These are phyloP conservation scores for Scaptomyza cyrtandrae DNA, from an alignment of 2,888 invertebrate species.

Conservation along the genomic window DNA sequence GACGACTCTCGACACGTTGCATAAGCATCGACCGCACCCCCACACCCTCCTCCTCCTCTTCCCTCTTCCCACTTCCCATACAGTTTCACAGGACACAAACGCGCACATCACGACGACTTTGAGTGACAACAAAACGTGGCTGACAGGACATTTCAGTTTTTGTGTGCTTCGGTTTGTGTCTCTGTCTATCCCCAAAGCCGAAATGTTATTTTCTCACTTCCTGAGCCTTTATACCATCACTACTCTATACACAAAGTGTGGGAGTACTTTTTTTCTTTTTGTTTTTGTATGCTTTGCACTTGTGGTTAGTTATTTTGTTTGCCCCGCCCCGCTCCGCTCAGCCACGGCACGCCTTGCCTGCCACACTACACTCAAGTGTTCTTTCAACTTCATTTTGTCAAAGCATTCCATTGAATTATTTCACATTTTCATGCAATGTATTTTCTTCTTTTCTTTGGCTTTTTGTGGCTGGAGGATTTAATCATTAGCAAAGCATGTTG, in stretches of 20 bases:
- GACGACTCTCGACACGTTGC: constrained; percentile 55
- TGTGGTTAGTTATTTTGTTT: constrained; percentile 70
- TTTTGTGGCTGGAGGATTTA: not conserved
- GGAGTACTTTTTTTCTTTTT: not conserved
- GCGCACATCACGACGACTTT: constrained; percentile 23
- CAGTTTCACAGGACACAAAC: constrained; percentile 14
- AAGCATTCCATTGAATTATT: constrained; percentile 29
- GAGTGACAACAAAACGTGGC: constrained; percentile 62
- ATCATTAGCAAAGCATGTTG: constrained; percentile 12
- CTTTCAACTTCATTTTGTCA: constrained; percentile 16
- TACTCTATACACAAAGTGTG: constrained; percentile 3
- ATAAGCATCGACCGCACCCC: constrained; percentile 13
- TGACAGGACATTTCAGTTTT: constrained; percentile 31
- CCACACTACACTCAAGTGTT: constrained; percentile 45
- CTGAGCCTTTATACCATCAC: constrained; percentile 32
- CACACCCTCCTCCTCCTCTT: not conserved
- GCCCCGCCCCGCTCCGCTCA: not conserved
- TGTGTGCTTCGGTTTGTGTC: not conserved
- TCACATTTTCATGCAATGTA: constrained; percentile 1
- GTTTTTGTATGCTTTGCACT: constrained; percentile 56
- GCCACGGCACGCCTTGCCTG: constrained; percentile 12
- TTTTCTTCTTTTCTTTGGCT: not conserved
- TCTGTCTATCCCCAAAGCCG: constrained; percentile 30
- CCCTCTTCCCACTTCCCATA: not conserved
- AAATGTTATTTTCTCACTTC: constrained; percentile 66